Percentiles rank a stretch among this genome's conserved stretches.
phyloP scores from a whole-genome alignment of 1,140 invertebrate genomes.

The Conopomorpha cramerella region DNA sequence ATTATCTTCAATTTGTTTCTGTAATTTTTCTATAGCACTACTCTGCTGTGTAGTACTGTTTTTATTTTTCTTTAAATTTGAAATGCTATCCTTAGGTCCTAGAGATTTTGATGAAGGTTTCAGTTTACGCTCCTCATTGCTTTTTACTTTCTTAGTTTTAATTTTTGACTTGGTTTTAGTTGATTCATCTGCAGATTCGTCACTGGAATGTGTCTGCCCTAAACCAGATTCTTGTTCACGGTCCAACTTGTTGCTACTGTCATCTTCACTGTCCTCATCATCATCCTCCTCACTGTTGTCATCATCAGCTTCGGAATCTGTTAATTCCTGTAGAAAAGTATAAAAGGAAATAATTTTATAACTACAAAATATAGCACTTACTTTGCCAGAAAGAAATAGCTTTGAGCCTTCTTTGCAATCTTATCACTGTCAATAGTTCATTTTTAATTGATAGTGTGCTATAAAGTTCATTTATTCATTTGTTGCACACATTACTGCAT shows the following conservation, averaged over 20 bases:
- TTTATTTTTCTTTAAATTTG: too few species aligned
- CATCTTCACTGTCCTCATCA: slow-evolving; percentile 6
- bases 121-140: slow-evolving; percentile 7
- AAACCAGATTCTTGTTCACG: slow-evolving; percentile 11
- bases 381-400: too few species aligned
- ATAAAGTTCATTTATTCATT: too few species aligned
- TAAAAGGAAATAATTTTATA: too few species aligned
- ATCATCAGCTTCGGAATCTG: slow-evolving; percentile 28
- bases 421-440: too few species aligned
- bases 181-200: slow-evolving; percentile 8
- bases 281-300: slow-evolving; percentile 5
- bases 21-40: background rate
- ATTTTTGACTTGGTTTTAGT: background rate
- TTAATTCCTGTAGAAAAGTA: slow-evolving; percentile 20
- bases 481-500: too few species aligned
- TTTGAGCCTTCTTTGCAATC: too few species aligned
- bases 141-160: slow-evolving; percentile 1
- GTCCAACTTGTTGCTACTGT: slow-evolving; percentile 12
- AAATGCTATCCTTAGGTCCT: slow-evolving; percentile 14
- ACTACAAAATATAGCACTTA: too few species aligned
- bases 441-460: too few species aligned
- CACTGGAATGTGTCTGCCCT: slow-evolving; percentile 7
- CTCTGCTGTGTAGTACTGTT: too few species aligned
- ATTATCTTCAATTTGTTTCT: background rate
- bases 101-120: slow-evolving; percentile 7